phyloP scores from a whole-genome alignment of 2,113 vertebrate species.

The Orcinus orca region DNA sequence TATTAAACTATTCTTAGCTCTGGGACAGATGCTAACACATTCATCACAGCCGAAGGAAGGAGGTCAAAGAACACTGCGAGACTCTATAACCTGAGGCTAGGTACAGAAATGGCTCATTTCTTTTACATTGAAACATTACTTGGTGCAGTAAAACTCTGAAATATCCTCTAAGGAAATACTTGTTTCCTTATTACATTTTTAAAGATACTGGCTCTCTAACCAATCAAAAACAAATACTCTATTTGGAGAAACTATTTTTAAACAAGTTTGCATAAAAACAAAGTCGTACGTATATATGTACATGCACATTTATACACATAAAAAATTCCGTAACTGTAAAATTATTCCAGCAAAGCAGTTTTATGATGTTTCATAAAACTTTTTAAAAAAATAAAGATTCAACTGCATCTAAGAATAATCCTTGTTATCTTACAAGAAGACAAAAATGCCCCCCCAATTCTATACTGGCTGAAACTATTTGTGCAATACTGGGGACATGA shows the following conservation, averaged over 20 bases:
- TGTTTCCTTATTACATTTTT: slow-evolving; percentile 21
- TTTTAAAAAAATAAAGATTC: neutral
- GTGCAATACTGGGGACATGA: neutral
- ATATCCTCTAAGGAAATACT: slow-evolving; percentile 9
- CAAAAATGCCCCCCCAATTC: neutral
- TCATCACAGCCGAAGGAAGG: neutral
- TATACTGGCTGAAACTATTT: neutral
- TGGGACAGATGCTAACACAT: neutral
- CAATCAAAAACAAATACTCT: slow-evolving; percentile 20
- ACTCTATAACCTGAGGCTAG: slow-evolving; percentile 3
- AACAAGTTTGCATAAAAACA: neutral
- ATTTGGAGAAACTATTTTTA: neutral
- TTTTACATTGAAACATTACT: slow-evolving; percentile 18
- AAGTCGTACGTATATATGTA: neutral
- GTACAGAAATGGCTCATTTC: neutral
- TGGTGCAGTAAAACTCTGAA: slow-evolving; percentile 8
- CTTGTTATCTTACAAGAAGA: neutral
- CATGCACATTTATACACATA: neutral
- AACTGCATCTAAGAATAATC: neutral
- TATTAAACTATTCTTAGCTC: slow-evolving; percentile 43
- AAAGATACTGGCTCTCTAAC: slow-evolving; percentile 19
- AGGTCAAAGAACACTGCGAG: slow-evolving; percentile 1
- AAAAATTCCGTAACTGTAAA: neutral
- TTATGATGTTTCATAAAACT: neutral
- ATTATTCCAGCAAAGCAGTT: neutral